Evolutionary conservation across 2,113 vertebrate species (phyloP), one percentile per base, ranked within the genome.

Genomic region (Thermophis baileyi): DNA sequence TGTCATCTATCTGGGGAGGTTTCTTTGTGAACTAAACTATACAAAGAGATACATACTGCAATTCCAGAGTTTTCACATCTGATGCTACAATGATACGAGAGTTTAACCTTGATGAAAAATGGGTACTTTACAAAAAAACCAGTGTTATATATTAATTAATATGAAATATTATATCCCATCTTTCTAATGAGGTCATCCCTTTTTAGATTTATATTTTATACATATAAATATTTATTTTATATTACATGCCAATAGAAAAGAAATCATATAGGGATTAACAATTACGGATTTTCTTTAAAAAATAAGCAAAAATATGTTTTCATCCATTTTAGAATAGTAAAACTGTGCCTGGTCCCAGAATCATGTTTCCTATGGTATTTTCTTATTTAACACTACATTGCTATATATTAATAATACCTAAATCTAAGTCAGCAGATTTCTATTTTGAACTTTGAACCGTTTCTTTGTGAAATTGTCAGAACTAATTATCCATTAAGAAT

Each of bases 1-100:
- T 25, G 5, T 24, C 18, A 35, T 16, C 47, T 74, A 4, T 0
- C 1, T 0, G 3, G 2, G 4, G 3, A 86, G 11, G 12, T n/a
- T 20, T 35, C 63, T 5, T 22, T n/a, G 11, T 44, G n/a, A 63
- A 9, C 44, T 47, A 1, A 6, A 40, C 5, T 69, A 30, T 27
- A 25, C 54, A 87, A 49, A 46, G 10, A 40, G 60, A 18, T 35
- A 44, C 46, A 9, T 49, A 88, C 24, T 30, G 6, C 22, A 10
- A 46, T 69, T 40, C 25, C 85, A 27, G 1, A 47, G 16, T 86
- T 86, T 74, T 18, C 16, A 89, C 6, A 25, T 60, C 10, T 46
- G 40, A 5, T 74, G 6, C 89, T 53, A 46, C 16, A 57, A 57
- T n/a, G 40, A 91, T 25, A 85, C 2, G 35, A 40, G 18, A 47